Conservation (phyloP, 2,888 invertebrate species). For the Helobdella robusta region DNA sequence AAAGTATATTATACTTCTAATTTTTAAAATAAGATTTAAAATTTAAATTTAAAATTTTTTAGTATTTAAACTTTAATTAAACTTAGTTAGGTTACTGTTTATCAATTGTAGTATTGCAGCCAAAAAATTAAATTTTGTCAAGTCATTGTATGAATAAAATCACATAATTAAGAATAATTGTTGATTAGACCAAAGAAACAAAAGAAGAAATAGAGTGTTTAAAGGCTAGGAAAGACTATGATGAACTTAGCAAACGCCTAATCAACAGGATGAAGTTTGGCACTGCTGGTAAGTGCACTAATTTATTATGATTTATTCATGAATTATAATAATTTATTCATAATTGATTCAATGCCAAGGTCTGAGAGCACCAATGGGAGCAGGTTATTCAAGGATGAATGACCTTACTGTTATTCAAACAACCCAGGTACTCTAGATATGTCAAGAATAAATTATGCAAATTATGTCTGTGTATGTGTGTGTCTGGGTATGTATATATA, state of each 20-base stretch:
- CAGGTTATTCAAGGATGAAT: slow-evolving; percentile 87
- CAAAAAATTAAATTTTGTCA: too few relatives aligned
- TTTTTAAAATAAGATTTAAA: neutral
- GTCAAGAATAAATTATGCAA: too few relatives aligned
- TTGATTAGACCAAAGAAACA: slow-evolving; percentile 56
- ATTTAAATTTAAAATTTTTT: too few relatives aligned
- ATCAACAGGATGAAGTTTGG: slow-evolving; percentile 71
- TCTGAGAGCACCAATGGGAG: slow-evolving; percentile 78
- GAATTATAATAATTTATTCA: neutral
- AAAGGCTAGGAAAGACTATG: slow-evolving; percentile 55
- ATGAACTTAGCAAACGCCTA: slow-evolving; percentile 59
- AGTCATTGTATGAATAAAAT: too few relatives aligned
- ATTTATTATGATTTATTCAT: neutral
- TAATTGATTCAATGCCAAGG: slow-evolving; percentile 49
- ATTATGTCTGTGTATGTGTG: too few relatives aligned
- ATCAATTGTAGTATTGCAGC: too few relatives aligned
- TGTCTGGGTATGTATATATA: too few relatives aligned
- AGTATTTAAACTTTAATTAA: too few relatives aligned
- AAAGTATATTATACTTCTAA: slow-evolving; percentile 52
- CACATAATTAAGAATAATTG: too few relatives aligned
- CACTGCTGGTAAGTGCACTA: slow-evolving; percentile 61
- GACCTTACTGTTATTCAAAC: slow-evolving; percentile 87
- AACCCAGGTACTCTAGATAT: slow-evolving; percentile 47
- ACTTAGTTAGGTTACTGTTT: too few relatives aligned
- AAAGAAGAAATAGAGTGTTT: slow-evolving; percentile 58